These are phyloP conservation scores for Chrysaora quinquecirrha DNA, from an alignment of 30 jellyfish, hydroid and myxozoan species.

Conservation along the genomic window DNA sequence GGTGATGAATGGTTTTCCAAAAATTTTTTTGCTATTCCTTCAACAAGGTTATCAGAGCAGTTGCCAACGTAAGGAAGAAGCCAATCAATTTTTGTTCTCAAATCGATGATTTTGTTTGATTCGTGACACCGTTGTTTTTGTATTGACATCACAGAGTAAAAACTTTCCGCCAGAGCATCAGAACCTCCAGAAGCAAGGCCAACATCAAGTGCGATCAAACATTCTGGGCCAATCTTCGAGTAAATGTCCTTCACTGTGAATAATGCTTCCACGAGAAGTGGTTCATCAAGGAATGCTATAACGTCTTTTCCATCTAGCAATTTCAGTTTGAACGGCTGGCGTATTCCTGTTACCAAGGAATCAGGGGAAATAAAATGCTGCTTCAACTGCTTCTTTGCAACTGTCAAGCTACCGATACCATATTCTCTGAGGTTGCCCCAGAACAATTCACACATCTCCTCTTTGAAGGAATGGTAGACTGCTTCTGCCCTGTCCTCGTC, in stretches of 20 bases:
- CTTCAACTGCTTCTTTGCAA: background rate
- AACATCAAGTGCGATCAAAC: slow-evolving; percentile 15
- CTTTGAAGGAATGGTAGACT: background rate
- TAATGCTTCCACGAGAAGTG: background rate
- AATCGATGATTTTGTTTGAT: slow-evolving; percentile 13
- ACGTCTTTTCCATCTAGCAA: slow-evolving; percentile 12
- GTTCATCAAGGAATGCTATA: background rate
- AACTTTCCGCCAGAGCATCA: slow-evolving; percentile 47
- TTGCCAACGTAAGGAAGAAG: slow-evolving; percentile 17
- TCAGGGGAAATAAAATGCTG: slow-evolving; percentile 6
- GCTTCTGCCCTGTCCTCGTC: background rate
- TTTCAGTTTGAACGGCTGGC: background rate
- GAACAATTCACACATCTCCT: background rate
- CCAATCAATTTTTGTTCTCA: slow-evolving; percentile 48
- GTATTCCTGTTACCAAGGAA: background rate
- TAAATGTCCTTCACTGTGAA: slow-evolving; percentile 20
- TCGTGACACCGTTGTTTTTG: slow-evolving; percentile 29
- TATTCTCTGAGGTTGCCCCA: background rate
- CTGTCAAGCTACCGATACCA: background rate
- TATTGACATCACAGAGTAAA: background rate
- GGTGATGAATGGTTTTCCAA: slow-evolving; percentile 2
- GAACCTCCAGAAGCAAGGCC: slow-evolving; percentile 21
- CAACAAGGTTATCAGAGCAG: slow-evolving; percentile 16
- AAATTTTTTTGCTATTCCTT: slow-evolving; percentile 27
- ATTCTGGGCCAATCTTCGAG: slow-evolving; percentile 18